Percentiles rank a stretch among this genome's conserved stretches.
Conservation (phyloP, 2,113 vertebrate genomes). For the Eupsittula cactorum region DNA sequence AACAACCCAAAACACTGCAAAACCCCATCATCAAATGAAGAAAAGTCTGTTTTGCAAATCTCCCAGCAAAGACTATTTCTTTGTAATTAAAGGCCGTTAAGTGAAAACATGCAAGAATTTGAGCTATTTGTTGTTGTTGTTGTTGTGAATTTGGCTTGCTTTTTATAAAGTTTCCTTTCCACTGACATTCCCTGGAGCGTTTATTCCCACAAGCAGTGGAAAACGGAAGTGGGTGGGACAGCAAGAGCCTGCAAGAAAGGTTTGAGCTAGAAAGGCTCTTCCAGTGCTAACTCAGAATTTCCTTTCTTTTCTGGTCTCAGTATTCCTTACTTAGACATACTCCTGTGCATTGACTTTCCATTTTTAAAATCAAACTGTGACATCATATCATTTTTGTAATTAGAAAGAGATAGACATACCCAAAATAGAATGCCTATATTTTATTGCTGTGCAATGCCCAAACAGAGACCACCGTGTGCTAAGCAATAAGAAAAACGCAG, state of each 20-base stretch:
- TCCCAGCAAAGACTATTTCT: slow-evolving; percentile 54
- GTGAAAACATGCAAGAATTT: slow-evolving; percentile 35
- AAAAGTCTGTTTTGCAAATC: slow-evolving; percentile 32
- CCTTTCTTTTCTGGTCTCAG: slow-evolving; percentile 44
- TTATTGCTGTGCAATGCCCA: slow-evolving; percentile 42
- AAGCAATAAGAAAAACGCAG: slow-evolving; percentile 50
- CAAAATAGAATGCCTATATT: slow-evolving; percentile 43
- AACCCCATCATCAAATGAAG: slow-evolving; percentile 24
- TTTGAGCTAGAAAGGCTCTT: background rate
- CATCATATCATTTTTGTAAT: slow-evolving; percentile 28
- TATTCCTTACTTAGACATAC: background rate
- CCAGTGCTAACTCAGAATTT: background rate
- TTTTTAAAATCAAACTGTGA: slow-evolving; percentile 54
- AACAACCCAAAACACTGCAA: background rate
- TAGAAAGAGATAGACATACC: slow-evolving; percentile 51
- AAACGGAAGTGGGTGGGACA: slow-evolving; percentile 10
- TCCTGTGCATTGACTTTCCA: slow-evolving; percentile 57
- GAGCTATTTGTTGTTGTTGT: slow-evolving; percentile 39
- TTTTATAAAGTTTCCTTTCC: slow-evolving; percentile 58
- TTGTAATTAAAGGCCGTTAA: slow-evolving; percentile 63
- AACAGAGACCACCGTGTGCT: slow-evolving; percentile 26
- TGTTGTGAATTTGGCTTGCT: slow-evolving; percentile 40
- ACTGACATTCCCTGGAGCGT: slow-evolving; percentile 25
- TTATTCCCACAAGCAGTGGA: slow-evolving; percentile 57
- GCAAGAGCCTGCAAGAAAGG: background rate